Conservation (phyloP, 2,888 invertebrate genomes). For the Heteromyza rotundicornis region DNA sequence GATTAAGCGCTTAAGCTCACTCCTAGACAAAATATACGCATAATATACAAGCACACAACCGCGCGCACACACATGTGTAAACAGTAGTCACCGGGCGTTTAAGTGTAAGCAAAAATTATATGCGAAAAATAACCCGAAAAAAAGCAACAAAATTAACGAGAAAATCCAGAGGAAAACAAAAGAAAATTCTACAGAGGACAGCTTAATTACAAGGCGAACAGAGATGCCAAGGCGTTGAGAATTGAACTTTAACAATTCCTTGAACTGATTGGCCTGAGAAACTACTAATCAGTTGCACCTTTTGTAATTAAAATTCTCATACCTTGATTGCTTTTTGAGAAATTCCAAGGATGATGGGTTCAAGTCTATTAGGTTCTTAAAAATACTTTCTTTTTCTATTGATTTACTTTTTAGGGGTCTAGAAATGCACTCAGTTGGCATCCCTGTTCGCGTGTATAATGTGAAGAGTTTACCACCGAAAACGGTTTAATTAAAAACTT, state of each 20-base stretch:
- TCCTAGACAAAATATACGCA: conserved; percentile 7
- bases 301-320: too few relatives aligned
- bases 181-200: not conserved
- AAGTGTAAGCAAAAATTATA: conserved; percentile 26
- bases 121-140: conserved; percentile 24
- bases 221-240: not conserved
- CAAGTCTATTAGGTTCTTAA: too few relatives aligned
- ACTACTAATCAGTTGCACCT: too few relatives aligned
- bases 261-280: not conserved
- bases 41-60: conserved; percentile 16
- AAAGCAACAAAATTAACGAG: conserved; percentile 10
- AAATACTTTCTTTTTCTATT: too few relatives aligned
- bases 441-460: too few relatives aligned
- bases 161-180: not conserved
- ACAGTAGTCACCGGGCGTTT: not conserved
- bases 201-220: not conserved
- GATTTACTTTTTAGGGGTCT: too few relatives aligned
- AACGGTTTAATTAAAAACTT: conserved; percentile 26
- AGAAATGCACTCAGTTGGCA: too few relatives aligned
- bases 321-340: too few relatives aligned
- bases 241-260: too few relatives aligned
- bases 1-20: conserved; percentile 17
- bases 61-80: conserved; percentile 11
- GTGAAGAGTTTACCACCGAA: conserved; percentile 1
- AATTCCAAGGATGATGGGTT: too few relatives aligned